Evolutionary conservation across 2,797 vertebrate species (phyloP).

Genomic region (Coluber constrictor): DNA sequence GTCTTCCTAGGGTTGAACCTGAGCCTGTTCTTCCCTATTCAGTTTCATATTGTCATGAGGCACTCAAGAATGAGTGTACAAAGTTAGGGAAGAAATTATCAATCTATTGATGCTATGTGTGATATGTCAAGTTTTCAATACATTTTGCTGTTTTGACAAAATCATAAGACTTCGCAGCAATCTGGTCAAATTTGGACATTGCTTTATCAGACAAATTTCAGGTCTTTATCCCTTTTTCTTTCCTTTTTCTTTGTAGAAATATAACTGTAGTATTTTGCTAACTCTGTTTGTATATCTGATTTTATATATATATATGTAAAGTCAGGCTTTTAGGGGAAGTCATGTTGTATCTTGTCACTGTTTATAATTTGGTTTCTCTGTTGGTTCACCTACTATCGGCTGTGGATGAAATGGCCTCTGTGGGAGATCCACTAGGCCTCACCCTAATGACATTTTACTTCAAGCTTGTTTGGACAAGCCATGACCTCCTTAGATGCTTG

Average conservation of each 20-base stretch:
- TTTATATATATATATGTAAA: background rate
- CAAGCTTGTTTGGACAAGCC: background rate
- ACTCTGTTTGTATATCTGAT: background rate
- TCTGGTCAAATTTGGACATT: background rate
- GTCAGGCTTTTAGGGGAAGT: background rate
- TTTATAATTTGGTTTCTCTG: background rate
- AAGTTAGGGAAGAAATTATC: background rate
- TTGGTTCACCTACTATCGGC: background rate
- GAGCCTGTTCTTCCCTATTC: background rate
- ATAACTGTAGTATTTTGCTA: background rate
- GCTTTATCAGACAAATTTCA: background rate
- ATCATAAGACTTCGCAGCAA: background rate
- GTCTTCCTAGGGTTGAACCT: background rate
- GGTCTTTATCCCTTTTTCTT: background rate
- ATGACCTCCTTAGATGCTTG: background rate
- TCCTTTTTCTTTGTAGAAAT: background rate
- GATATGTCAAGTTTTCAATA: background rate
- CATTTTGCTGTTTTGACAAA: background rate
- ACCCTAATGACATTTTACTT: background rate
- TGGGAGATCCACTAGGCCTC: background rate
- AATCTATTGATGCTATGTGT: background rate
- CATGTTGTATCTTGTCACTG: background rate
- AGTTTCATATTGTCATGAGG: background rate
- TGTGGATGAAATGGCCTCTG: background rate
- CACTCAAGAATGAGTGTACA: background rate